Evolutionary conservation across 2,113 vertebrate genomes (phyloP).

Genomic region (Grammomys surdaster): DNA sequence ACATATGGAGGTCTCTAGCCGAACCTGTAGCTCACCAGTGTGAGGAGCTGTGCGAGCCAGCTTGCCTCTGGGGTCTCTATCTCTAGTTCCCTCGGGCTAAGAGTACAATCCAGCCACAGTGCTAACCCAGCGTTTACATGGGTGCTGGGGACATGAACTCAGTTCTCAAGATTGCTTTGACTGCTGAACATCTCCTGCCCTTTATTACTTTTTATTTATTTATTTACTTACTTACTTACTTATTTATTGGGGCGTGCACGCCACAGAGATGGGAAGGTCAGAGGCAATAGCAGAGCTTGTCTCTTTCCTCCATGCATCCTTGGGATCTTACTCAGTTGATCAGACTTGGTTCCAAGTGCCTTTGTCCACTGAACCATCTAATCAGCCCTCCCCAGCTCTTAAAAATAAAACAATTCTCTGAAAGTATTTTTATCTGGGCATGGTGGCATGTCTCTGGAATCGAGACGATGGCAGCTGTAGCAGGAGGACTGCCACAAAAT

Average conservation of each 20-base stretch:
- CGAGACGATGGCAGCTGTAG: rapidly evolving
- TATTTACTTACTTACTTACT: too few relatives aligned
- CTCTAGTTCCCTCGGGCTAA: neutral
- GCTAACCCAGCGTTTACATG: neutral
- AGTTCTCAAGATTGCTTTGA: neutral
- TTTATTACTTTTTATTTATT: neutral
- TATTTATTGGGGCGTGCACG: neutral
- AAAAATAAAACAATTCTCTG: neutral
- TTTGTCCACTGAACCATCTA: neutral
- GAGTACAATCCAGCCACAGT: neutral
- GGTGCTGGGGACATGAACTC: neutral
- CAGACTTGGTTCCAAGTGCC: neutral
- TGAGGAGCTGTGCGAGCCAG: neutral
- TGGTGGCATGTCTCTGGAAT: neutral
- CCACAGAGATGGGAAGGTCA: neutral
- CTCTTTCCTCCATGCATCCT: neutral
- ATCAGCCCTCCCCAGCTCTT: neutral
- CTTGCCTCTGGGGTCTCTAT: neutral
- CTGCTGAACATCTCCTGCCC: neutral
- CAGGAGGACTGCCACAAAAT: neutral
- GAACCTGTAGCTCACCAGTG: neutral
- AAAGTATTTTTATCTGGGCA: neutral
- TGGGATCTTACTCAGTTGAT: neutral
- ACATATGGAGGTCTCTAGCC: neutral
- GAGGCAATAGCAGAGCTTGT: neutral